A percentile compares a stretch with the other conserved stretches of the same genome.
phyloP scores from a whole-genome alignment of 2,113 vertebrate genomes.

The Cygnus buccinator region DNA sequence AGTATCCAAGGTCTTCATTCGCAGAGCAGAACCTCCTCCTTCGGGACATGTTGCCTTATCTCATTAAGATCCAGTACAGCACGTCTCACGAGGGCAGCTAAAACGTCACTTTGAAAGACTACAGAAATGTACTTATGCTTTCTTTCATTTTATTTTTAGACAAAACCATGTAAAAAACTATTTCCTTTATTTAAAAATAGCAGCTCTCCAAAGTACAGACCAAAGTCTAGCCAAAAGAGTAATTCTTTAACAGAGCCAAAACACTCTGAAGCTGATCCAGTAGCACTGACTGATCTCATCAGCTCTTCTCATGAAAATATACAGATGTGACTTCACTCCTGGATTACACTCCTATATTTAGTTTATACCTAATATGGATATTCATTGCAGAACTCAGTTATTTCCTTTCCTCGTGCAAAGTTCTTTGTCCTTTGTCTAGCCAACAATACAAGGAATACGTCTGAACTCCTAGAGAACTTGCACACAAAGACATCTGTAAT shows the following conservation, averaged over 20 bases:
- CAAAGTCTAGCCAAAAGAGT: background rate
- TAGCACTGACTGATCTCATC: conserved; percentile 67
- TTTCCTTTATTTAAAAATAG: conserved; percentile 27
- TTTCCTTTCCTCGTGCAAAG: conserved; percentile 75
- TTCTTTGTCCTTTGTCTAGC: conserved; percentile 75
- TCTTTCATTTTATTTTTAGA: conserved; percentile 32
- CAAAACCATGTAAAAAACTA: background rate
- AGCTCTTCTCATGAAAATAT: conserved; percentile 65
- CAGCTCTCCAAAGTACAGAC: background rate
- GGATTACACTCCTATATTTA: conserved; percentile 79
- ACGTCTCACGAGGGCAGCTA: background rate
- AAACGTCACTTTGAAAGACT: background rate
- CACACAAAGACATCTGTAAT: conserved; percentile 25
- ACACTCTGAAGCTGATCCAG: conserved; percentile 28
- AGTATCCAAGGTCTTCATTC: background rate
- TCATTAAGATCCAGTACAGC: background rate
- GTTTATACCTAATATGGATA: conserved; percentile 84
- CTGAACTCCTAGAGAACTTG: conserved; percentile 1
- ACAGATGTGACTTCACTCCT: conserved; percentile 79
- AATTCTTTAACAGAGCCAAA: conserved; percentile 40
- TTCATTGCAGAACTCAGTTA: conserved; percentile 62
- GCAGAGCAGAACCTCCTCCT: background rate
- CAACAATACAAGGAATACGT: conserved; percentile 78
- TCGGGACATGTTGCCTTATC: background rate
- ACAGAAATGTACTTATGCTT: background rate